Conservation (phyloP, 2,888 invertebrate species). For the Stenodema calcarata region DNA sequence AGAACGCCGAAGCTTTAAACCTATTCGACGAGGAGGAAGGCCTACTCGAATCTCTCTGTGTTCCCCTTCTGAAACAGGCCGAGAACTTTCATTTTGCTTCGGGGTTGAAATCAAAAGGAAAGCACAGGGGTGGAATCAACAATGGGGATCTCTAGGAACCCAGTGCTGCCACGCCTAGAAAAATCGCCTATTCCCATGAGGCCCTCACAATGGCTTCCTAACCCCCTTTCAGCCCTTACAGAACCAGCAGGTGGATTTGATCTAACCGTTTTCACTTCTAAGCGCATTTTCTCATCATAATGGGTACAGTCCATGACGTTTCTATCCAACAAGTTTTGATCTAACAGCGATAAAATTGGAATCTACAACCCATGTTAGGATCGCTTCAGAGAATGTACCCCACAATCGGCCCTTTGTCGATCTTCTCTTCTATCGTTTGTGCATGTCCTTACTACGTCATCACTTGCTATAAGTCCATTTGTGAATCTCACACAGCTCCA, state of each 20-base stretch:
- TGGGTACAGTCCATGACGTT: neutral
- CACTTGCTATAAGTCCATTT: too few species aligned
- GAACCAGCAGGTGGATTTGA: conserved; percentile 8
- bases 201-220: conserved; percentile 26
- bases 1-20: neutral
- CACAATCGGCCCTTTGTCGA: neutral
- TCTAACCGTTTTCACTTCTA: neutral
- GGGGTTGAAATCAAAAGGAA: conserved; percentile 1
- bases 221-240: neutral
- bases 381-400: neutral
- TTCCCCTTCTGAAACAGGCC: neutral
- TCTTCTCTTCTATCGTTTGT: neutral
- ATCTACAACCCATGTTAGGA: neutral
- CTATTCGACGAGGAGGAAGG: neutral
- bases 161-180: conserved; percentile 39
- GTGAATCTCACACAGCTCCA: neutral
- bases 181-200: conserved; percentile 37
- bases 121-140: neutral
- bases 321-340: neutral
- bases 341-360: neutral
- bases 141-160: neutral
- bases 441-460: neutral
- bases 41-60: neutral
- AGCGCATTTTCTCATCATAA: neutral
- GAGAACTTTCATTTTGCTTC: neutral